Base-by-base conservation (phyloP, 2,888 invertebrate species). In the Allacma fusca region DNA sequence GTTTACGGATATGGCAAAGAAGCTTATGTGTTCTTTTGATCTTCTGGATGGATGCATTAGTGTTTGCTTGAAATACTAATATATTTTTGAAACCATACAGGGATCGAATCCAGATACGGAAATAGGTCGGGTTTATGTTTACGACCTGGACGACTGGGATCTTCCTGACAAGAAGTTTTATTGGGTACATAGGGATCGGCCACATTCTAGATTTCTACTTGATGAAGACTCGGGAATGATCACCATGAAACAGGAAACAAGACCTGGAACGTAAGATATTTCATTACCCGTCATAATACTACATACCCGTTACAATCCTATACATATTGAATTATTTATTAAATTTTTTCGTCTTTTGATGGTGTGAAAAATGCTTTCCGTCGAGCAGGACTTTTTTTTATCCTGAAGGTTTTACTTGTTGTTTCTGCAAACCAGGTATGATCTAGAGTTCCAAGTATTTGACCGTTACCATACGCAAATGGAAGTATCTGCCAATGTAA, bases 81-180 rank as follows among this genome's bases (percentile, higher is more conserved):
- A 57, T 57, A 57, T 21, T 16, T 57, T 16, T 57, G 2, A 5
- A 50, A 19, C 19, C 9, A 50, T 50, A 1, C 91, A 94, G 90
- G 94, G 95, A 19, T 93, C 94, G 87, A 92, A 95, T 76, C 94
- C 93, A 29, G 95, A 94, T 84, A 94, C 96, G 0, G 94, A 93
- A 87, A 94, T 98, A 81, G 98, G 98, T 44, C 90, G 95, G 80
- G 98, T 98, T 9, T 98, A 97, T 87, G 98, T 98, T 0, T 95
- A 96, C 86, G 99, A 99, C 88, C 89, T 95, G 81, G 99, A 99
- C 87, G 99, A 99, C 87, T 99, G 98, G 98, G 99, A 99, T 88
- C 88, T 97, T 81, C 95, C 94, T 0, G 98, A 98, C 87, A 99
- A 99, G 87, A 96, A 94, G 85, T 99, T 97, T 89, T 95, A 94